Evolutionary conservation across 2,888 invertebrate genomes (phyloP).

Genomic region (Geophilus truncorum): DNA sequence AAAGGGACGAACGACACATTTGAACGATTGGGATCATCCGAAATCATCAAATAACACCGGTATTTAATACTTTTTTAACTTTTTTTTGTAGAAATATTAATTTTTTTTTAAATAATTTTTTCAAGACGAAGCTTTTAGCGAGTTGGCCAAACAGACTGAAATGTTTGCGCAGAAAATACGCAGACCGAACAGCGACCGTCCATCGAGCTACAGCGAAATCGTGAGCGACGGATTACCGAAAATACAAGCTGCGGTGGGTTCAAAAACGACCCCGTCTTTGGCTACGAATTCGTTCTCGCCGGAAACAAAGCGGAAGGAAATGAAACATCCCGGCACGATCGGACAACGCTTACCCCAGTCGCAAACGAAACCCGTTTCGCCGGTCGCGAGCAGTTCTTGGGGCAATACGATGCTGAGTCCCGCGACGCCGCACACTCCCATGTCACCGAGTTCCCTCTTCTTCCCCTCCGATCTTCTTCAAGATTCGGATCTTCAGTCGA

Average conservation of each 20-base stretch:
- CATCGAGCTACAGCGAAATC: slow-evolving; percentile 25
- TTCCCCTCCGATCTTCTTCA: neutral
- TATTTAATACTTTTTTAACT: neutral
- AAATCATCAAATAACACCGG: slow-evolving; percentile 31
- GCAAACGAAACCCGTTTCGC: neutral
- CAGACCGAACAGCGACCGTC: neutral
- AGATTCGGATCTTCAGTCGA: neutral
- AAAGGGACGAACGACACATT: slow-evolving; percentile 35
- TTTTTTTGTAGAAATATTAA: neutral
- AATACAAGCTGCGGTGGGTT: neutral
- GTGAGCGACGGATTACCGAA: slow-evolving; percentile 22
- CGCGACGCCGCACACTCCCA: slow-evolving; percentile 5
- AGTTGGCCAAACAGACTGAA: slow-evolving; percentile 37
- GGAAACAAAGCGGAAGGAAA: neutral
- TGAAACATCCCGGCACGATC: slow-evolving; percentile 29
- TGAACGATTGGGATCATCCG: slow-evolving; percentile 35
- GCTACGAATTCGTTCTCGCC: neutral
- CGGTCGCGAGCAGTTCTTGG: neutral
- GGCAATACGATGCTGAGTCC: slow-evolving; percentile 7
- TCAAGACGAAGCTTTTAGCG: slow-evolving; percentile 36
- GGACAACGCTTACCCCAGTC: neutral
- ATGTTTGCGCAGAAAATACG: slow-evolving; percentile 34
- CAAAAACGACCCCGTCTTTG: neutral
- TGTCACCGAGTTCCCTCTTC: neutral
- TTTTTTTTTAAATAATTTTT: neutral